Percentiles rank a stretch among this genome's conserved stretches.
Conservation (phyloP, 2,888 invertebrate species). For the Macropis europaea region DNA sequence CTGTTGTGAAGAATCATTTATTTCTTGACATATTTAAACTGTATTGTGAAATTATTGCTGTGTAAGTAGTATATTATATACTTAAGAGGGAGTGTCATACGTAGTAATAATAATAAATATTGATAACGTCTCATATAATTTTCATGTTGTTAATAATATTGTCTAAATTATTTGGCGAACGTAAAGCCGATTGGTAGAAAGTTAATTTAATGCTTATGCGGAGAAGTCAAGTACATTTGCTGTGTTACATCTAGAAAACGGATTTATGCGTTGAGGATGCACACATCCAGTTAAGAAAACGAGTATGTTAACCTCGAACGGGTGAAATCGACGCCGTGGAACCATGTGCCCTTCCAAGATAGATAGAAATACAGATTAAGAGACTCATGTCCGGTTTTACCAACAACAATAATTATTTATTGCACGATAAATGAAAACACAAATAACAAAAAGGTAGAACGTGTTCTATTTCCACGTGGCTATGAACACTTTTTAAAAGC, state of each 20-base stretch:
- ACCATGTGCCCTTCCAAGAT: slow-evolving; percentile 17
- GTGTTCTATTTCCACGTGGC: neutral
- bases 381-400: slow-evolving; percentile 11
- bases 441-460: neutral
- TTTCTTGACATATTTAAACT: too few species aligned
- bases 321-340: slow-evolving; percentile 33
- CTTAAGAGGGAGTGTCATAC: too few species aligned
- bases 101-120: neutral
- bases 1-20: too few species aligned
- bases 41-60: too few species aligned
- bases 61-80: too few species aligned
- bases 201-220: slow-evolving; percentile 10
- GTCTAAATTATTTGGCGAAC: slow-evolving; percentile 15
- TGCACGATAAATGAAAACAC: neutral
- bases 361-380: slow-evolving; percentile 11
- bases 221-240: neutral
- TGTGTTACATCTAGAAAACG: slow-evolving; percentile 17
- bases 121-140: neutral
- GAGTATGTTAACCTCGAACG: slow-evolving; percentile 2
- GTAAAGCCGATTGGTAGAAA: slow-evolving; percentile 31
- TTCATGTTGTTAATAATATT: neutral
- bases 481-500: neutral
- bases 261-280: slow-evolving; percentile 21
- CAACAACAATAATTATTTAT: neutral
- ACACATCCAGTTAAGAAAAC: neutral